Base-by-base conservation (phyloP, 2,797 vertebrate species). In the Lemur catta region DNA sequence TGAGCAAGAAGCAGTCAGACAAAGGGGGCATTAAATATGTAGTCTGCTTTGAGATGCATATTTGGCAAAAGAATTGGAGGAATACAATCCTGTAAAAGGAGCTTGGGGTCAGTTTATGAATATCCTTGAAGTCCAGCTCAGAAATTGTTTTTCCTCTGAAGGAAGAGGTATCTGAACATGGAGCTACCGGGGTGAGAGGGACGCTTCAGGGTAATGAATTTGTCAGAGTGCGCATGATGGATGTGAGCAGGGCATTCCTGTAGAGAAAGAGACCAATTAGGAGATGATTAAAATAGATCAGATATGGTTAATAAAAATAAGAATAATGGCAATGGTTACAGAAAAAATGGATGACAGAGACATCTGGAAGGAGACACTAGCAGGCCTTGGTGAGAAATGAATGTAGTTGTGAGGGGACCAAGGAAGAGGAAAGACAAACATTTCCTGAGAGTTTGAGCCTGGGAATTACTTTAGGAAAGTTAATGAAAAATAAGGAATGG, bases 221-320 rank as follows among this genome's bases (percentile, higher is more conserved):
- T 93, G 48, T 89, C 59, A 81, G 81, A 91, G n/a, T 92, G 78
- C 35, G 17, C 14, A 30, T 91, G 61, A 91, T 89, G 48, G 30
- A 89, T 95, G 91, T 72, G 52, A 65, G 63, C 30, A 86, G 46
- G 33, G 24, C 80, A 82, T 96, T 95, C 91, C 69, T 93, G 78
- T 76, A 95, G 85, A 94, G 82, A 91, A 92, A 69, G 35, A 84
- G 59, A 65, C 33, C 74, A 89, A 95, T 93, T 91, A 84, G 63
- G 12, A 79, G 87, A 71, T 94, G 72, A 91, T 52, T 92, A 91
- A 91, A 97, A 90, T 91, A 95, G 82, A 89, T 20, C 52, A 93
- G 85, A 78, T 61, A 28, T 67, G 52, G 61, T 76, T 97, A 95
- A 78, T 89, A 97, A 91, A 84, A 71, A 78, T 88, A 46, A 69